Base-by-base conservation (phyloP, 2,888 invertebrate genomes). In the Cataglyphis altisquamis region DNA sequence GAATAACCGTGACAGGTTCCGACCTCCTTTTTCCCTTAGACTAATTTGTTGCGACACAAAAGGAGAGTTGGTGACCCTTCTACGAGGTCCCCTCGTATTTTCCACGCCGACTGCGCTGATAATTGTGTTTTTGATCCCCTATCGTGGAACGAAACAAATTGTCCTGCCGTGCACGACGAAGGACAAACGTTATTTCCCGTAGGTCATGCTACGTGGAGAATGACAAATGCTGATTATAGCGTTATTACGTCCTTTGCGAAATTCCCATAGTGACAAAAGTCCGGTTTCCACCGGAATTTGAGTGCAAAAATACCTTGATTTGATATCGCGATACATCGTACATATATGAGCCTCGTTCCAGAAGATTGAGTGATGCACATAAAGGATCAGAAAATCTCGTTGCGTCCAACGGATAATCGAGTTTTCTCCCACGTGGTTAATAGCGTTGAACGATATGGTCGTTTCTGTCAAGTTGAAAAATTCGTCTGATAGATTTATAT, bases 281-380 rank as follows among this genome's bases (percentile, higher is more conserved):
- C 3, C 8, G 8, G 18, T 45, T 25, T 25, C 25, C 25, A 25
- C 25, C 25, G 32, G 60, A 25, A 60, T 21, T 60, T 10, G 32
- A 1, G 15, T 21, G 32, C 32, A n/a, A 68, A 60, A 45, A 5
- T 36, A 8, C 60, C 36, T 36, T 41, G 41, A 25, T 52, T 52
- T 41, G 36, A 48, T 32, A 63, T 70, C 29, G 41, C 32, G 52
- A 25, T n/a, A 29, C 4, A 32, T 32, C 21, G 45, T 45, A 3
- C 8, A 10, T 29, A 45, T n/a, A n/a, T n/a, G 72, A 72, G n/a
- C 18, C 1, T 15, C 12, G n/a, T 52, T 67, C 60, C 41, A 1
- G 64, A 9, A 89, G 89, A 75, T 89, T 82, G 67, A 52, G 39
- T n/a, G 73, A 62, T 6, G 41, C 32, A 67, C 21, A 29, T 75